phyloP scores from a whole-genome alignment of 2,888 invertebrate species.

The Bruchidius siliquastri region DNA sequence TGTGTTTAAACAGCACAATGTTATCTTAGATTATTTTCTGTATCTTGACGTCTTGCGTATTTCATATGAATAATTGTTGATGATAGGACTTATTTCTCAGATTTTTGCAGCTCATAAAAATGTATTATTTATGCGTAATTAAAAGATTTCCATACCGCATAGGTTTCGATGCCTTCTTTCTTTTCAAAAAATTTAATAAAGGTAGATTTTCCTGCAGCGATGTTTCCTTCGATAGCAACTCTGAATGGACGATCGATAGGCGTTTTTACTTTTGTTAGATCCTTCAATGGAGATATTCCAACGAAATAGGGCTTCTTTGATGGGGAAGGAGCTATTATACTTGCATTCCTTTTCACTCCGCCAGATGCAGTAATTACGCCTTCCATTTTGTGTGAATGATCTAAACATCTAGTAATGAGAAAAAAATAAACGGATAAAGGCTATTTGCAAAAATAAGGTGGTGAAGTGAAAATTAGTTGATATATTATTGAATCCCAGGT shows the following conservation, averaged over 20 bases:
- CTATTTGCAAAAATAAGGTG: no score
- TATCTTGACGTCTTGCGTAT: no score
- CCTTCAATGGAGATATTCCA: conserved; percentile 38
- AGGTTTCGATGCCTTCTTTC: conserved; percentile 42
- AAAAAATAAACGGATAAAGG: background rate
- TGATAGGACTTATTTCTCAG: no score
- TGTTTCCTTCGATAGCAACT: conserved; percentile 49
- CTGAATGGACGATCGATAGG: conserved; percentile 43
- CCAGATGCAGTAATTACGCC: conserved; percentile 31
- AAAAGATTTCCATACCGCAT: conserved; percentile 33
- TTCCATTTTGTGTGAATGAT: conserved; percentile 30
- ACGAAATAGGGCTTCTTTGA: conserved; percentile 33
- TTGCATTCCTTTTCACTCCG: conserved; percentile 28
- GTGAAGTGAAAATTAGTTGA: no score
- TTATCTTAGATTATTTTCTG: no score
- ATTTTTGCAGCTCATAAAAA: no score
- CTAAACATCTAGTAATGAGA: background rate
- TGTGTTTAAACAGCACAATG: no score
- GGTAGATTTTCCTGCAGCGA: conserved; percentile 48
- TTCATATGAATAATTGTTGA: no score
- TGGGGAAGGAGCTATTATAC: conserved; percentile 29
- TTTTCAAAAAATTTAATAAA: conserved; percentile 43
- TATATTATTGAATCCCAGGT: no score
- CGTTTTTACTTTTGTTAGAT: conserved; percentile 37
- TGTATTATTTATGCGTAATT: background rate